These are phyloP conservation scores for Apostichopus japonicus DNA, from an alignment of 35 echinoderm and acorn worm species.

Conservation along the genomic window DNA sequence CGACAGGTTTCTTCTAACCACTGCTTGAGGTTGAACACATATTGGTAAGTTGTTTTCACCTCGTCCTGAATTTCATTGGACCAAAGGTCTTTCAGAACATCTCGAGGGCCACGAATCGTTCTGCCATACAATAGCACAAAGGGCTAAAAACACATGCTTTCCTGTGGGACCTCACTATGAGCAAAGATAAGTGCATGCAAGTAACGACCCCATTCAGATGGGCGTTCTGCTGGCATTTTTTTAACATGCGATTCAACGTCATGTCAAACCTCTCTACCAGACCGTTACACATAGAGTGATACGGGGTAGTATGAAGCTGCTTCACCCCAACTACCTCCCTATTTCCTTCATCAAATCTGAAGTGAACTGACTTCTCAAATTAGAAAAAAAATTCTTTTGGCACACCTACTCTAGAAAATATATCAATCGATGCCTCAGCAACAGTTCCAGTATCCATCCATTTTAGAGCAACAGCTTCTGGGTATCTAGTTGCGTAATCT, in stretches of 20 bases:
- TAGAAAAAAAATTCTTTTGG: constrained; percentile 24
- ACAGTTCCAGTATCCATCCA: too few species aligned
- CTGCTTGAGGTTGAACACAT: constrained; percentile 41
- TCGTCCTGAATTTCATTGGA: constrained; percentile 1
- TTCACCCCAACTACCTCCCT: not conserved
- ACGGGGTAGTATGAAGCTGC: constrained; percentile 46
- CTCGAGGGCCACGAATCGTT: not conserved
- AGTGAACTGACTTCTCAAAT: constrained; percentile 30
- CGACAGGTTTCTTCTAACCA: constrained; percentile 43
- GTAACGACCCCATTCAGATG: constrained; percentile 54
- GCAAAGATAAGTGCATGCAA: constrained; percentile 53
- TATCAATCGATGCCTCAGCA: not conserved
- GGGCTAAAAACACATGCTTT: constrained; percentile 29
- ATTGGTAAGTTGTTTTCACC: constrained; percentile 53
- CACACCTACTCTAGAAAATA: constrained; percentile 55
- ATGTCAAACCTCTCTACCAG: constrained; percentile 30
- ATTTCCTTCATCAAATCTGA: constrained; percentile 52
- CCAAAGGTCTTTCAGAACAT: constrained; percentile 33
- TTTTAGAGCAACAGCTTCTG: constrained; percentile 32
- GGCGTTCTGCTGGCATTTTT: constrained; percentile 44
- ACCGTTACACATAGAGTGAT: constrained; percentile 53
- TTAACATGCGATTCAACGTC: constrained; percentile 44
- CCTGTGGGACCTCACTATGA: constrained; percentile 49
- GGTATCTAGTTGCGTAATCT: constrained; percentile 33
- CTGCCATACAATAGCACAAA: constrained; percentile 53